A percentile compares a stretch with the other conserved stretches of the same genome.
Conservation (phyloP, 2,113 vertebrate species). For the human region GRCh38 chr9:23261001-23261500, state of each 20-base stretch:
- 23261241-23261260: neutral
- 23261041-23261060: constrained; percentile 12
- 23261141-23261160: neutral
- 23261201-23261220: neutral
- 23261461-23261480: neutral
- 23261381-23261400: neutral
- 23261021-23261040: neutral
- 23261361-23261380: neutral
- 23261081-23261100: neutral
- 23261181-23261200: neutral
- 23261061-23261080: neutral
- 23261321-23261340: neutral
- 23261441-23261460: neutral
- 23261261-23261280: neutral
- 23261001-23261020: neutral
- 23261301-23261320: constrained; percentile 18
- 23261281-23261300: neutral
- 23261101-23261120: neutral
- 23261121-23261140: neutral
- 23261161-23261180: neutral
- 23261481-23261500: neutral
- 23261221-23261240: neutral
- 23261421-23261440: neutral
- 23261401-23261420: neutral
- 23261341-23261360: neutral